phyloP scores from a whole-genome alignment of 2,113 vertebrate genomes.

The Campylomormyrus tamandua region DNA sequence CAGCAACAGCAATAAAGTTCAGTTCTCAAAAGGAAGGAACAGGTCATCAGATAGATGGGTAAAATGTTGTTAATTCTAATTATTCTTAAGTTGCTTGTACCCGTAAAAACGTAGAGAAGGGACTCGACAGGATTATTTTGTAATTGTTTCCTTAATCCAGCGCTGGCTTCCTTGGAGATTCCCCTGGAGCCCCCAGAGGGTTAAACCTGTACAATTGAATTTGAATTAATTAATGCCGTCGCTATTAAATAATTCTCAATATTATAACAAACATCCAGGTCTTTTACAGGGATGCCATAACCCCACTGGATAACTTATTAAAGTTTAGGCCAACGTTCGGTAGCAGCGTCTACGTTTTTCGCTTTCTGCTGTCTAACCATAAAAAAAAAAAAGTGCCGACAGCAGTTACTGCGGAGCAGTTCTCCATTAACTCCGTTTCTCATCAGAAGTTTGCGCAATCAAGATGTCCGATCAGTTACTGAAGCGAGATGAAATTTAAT shows the following conservation, averaged over 20 bases:
- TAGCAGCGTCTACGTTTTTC: not conserved
- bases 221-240: not conserved
- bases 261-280: not conserved
- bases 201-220: not conserved
- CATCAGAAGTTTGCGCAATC: not conserved
- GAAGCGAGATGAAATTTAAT: constrained; percentile 2
- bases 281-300: not conserved
- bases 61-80: not conserved
- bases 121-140: not conserved
- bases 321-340: not conserved
- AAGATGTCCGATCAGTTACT: not conserved
- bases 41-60: not conserved
- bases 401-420: not conserved
- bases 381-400: not conserved
- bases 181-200: not conserved
- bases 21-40: not conserved
- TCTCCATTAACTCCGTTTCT: not conserved
- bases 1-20: not conserved
- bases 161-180: not conserved
- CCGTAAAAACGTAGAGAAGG: not conserved
- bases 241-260: not conserved
- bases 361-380: not conserved
- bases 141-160: not conserved
- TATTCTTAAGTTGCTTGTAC: not conserved
- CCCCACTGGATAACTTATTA: not conserved